Evolutionary conservation across 2,797 vertebrate species (phyloP), one percentile per base, ranked within the genome.

Genomic region (Platyrinchus mystaceus): DNA sequence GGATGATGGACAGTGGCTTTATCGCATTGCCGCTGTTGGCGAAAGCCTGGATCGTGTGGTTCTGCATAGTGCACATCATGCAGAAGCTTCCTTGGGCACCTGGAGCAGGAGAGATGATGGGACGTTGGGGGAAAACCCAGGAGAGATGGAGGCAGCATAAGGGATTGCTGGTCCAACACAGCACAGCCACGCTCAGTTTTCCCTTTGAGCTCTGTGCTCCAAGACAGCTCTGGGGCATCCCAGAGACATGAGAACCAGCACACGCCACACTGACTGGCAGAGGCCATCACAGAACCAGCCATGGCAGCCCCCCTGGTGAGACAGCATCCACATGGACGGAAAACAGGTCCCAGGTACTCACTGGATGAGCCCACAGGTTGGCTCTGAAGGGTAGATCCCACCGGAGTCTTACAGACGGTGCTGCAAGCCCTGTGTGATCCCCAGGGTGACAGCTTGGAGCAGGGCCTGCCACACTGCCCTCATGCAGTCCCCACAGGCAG

Each of bases 51-150:
- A 99, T 98, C 36, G 98, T 98, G 80, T 99, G 99, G 96, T 99
- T 99, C 98, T 99, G 99, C 99, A 99, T 99, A 37, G 99, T 74
- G n/a, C 99, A 99, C 90, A 99, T 98, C 99, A 99, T 99, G 95
- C 99, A 99, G 92, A 99, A 99, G 94, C 98, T 98, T 20, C 98
- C 98, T 49, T 99, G 99, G 96, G 98, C 98, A 98, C 99, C 99
- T 99, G 97, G 3, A 81, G 30, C 50, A 9, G 19, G 12, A 63
- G 36, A 70, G 66, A 70, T 2, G 7, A 92, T 11, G 58, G 7
- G 2, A 43, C 0, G 0, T 10, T 43, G 43, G 39, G 80, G 14
- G 22, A 10, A 87, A 34, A 39, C 1, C 19, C 36, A 47, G 39
- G 21, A 64, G 49, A 59, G 59, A 26, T 0, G 7, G n/a, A 73